A percentile compares a stretch with the other conserved stretches of the same genome.
These are phyloP conservation scores for Polypedilum pembai DNA, from an alignment of 1,140 invertebrate genomes.

Conservation along the genomic window DNA sequence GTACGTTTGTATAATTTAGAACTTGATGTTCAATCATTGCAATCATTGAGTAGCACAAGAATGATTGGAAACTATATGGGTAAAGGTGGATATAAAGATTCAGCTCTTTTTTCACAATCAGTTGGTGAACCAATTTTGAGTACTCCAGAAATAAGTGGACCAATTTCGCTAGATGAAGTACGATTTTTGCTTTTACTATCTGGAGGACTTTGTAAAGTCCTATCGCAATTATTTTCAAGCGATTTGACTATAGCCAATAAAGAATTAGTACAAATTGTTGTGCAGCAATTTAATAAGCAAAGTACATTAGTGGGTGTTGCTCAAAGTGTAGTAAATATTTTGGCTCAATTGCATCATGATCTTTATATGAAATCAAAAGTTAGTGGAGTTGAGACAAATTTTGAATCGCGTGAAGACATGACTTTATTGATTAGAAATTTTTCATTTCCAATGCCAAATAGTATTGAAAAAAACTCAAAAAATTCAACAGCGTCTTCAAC, in stretches of 20 bases:
- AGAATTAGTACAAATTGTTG: slow-evolving; percentile 67
- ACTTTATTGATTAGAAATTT: slow-evolving; percentile 81
- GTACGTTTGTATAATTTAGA: slow-evolving; percentile 63
- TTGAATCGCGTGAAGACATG: slow-evolving; percentile 59
- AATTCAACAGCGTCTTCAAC: slow-evolving; percentile 8
- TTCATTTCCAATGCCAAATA: slow-evolving; percentile 58
- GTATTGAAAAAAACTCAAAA: slow-evolving; percentile 41
- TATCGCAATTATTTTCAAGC: slow-evolving; percentile 64
- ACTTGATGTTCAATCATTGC: slow-evolving; percentile 55
- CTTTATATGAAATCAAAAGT: slow-evolving; percentile 57
- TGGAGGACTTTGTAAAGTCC: slow-evolving; percentile 71
- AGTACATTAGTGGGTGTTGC: slow-evolving; percentile 73
- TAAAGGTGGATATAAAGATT: slow-evolving; percentile 79
- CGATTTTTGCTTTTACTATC: slow-evolving; percentile 82
- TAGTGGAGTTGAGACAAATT: slow-evolving; percentile 43
- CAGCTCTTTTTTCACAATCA: slow-evolving; percentile 61
- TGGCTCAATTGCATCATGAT: slow-evolving; percentile 75
- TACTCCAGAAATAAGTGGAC: slow-evolving; percentile 73
- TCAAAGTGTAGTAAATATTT: slow-evolving; percentile 79
- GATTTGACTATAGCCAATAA: slow-evolving; percentile 72
- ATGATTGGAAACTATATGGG: slow-evolving; percentile 86
- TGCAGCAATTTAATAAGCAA: slow-evolving; percentile 73
- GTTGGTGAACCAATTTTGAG: slow-evolving; percentile 71
- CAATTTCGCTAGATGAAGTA: slow-evolving; percentile 70
- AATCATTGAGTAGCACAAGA: slow-evolving; percentile 62